Evolutionary conservation across 1,140 invertebrate species (phyloP).

Genomic region (Zaprionus africanus): DNA sequence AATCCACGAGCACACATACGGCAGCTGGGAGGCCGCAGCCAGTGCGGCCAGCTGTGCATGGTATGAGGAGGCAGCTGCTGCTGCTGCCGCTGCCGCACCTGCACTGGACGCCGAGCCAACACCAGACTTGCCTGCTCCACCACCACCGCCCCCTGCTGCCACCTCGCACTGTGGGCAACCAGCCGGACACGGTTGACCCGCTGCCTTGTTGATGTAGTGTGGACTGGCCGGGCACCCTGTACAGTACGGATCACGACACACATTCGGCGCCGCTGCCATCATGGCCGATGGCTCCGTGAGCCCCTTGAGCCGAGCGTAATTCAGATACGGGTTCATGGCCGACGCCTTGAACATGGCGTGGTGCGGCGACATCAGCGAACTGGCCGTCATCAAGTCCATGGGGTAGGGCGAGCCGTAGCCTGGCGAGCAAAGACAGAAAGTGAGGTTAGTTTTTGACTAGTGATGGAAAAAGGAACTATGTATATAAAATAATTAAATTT

Average conservation of each 20-base stretch:
- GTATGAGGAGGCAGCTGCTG: slow-evolving; percentile 88
- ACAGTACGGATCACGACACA: slow-evolving; percentile 96
- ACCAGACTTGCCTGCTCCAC: slow-evolving; percentile 3
- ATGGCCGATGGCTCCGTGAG: slow-evolving; percentile 76
- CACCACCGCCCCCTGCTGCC: slow-evolving; percentile 1
- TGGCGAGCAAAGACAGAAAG: slow-evolving; percentile 41
- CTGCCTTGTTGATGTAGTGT: slow-evolving; percentile 88
- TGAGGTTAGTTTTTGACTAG: not conserved
- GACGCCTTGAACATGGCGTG: slow-evolving; percentile 89
- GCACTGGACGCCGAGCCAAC: slow-evolving; percentile 42
- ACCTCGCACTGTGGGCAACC: slow-evolving; percentile 94
- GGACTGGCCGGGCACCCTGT: slow-evolving; percentile 94
- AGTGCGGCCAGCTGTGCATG: slow-evolving; percentile 90
- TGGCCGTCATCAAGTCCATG: slow-evolving; percentile 90
- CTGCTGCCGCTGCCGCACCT: slow-evolving; percentile 62
- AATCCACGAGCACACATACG: slow-evolving; percentile 96
- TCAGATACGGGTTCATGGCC: slow-evolving; percentile 88
- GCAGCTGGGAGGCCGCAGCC: slow-evolving; percentile 90
- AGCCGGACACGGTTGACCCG: slow-evolving; percentile 90
- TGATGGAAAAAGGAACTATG: too few relatives aligned
- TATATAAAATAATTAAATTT: too few relatives aligned
- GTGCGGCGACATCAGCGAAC: slow-evolving; percentile 89
- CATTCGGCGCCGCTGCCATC: slow-evolving; percentile 87
- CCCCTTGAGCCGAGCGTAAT: slow-evolving; percentile 90
- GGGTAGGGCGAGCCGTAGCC: slow-evolving; percentile 86